phyloP scores from a whole-genome alignment of 2,113 vertebrate species.

The Gopherus evgoodei region DNA sequence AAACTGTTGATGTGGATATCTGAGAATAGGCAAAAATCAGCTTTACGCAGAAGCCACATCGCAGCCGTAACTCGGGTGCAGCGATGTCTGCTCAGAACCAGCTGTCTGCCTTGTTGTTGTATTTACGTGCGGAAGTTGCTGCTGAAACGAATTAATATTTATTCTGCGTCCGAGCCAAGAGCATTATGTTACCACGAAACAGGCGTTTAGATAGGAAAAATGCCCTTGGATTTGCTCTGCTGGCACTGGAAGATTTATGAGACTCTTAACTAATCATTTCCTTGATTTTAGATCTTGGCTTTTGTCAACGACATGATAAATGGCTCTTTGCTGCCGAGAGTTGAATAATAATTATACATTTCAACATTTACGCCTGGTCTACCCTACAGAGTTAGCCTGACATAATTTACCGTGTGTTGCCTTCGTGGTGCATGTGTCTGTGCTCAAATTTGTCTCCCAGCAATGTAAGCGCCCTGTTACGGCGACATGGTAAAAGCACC shows the following conservation, averaged over 20 bases:
- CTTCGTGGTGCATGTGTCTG: too few species aligned
- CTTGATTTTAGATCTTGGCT: not conserved
- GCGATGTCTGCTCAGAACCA: not conserved
- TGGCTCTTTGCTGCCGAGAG: not conserved
- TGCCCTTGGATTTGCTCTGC: not conserved
- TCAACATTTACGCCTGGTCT: not conserved
- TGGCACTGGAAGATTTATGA: not conserved
- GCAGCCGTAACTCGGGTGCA: not conserved
- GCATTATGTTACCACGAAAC: not conserved
- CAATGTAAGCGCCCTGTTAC: too few species aligned
- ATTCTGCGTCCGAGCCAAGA: not conserved
- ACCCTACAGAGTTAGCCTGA: not conserved
- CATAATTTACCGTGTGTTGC: too few species aligned
- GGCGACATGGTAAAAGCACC: too few species aligned
- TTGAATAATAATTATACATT: not conserved
- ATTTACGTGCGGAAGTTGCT: not conserved
- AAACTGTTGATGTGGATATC: not conserved
- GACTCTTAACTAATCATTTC: not conserved
- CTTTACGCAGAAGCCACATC: not conserved
- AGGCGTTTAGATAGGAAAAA: not conserved
- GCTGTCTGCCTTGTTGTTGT: not conserved
- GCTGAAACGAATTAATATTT: not conserved
- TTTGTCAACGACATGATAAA: not conserved
- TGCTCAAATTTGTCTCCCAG: too few species aligned
- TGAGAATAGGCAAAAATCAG: not conserved